Evolutionary conservation across 2,113 vertebrate genomes (phyloP), one percentile per base, ranked within the genome.

Genomic region (Alces alces): DNA sequence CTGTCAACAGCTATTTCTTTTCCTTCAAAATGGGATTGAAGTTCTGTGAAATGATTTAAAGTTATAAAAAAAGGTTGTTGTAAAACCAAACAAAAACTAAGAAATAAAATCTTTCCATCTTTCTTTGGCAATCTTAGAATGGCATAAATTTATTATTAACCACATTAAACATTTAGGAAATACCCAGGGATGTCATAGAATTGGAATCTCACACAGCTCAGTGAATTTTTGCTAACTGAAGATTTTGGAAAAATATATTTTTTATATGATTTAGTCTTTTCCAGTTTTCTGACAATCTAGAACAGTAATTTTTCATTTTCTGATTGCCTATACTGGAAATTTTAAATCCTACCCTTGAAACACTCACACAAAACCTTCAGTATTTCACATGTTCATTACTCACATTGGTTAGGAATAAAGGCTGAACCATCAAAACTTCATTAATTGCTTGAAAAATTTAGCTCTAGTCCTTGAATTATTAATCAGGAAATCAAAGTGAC

Each of bases 11-110:
- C 54, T 96, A 89, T 98, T 98, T 98, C 60, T 98, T 97, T 93
- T 96, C 58, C 97, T 96, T 98, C 94, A 96, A 98, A 98, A 96
- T 70, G 45, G 95, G 93, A 97, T 85, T 94, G 86, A 97, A 97
- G 95, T 93, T 93, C 39, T 57, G 66, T 91, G 87, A 97, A 97
- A 95, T 0, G 8, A 97, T 9, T 7, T 52, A 80, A 92, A 97
- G 7, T 16, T 70, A 5, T 12, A 7, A 94, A 96, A 91, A 92
- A n/a, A 93, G 64, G 1, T 97, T 95, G 73, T 57, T 23, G 80
- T 80, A 43, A 97, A 78, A 50, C 86, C 47, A 91, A 27, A 23
- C 27, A 93, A 50, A 64, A 86, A 52, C 17, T 27, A 84, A 83
- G 55, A 92, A 89, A 30, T 15, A 58, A 23, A 52, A 80, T 66